phyloP scores from a whole-genome alignment of 1,140 invertebrate genomes.

The Calephelis virginiensis region DNA sequence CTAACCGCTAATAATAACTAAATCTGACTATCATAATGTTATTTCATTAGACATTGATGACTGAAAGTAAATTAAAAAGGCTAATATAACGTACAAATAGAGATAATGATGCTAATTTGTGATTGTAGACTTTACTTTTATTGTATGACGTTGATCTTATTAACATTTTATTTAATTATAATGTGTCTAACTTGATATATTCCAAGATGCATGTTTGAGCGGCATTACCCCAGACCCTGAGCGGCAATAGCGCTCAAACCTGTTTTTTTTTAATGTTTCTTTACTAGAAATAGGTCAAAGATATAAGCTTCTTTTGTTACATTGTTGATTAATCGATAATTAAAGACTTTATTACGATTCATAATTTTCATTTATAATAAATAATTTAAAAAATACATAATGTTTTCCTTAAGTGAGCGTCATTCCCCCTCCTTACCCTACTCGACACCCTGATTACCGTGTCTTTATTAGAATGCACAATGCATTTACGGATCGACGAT shows the following conservation, averaged over 20 bases:
- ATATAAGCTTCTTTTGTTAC: slow-evolving; percentile 27
- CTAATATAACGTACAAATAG: slow-evolving; percentile 25
- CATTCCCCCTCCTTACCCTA: slow-evolving; percentile 27
- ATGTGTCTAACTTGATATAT: slow-evolving; percentile 34
- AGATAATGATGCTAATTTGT: slow-evolving; percentile 26
- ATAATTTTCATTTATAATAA: slow-evolving; percentile 30
- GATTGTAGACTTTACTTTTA: slow-evolving; percentile 29
- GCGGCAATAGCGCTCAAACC: slow-evolving; percentile 19
- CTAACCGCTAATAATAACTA: slow-evolving; percentile 21
- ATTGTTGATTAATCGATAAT: slow-evolving; percentile 26
- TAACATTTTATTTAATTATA: slow-evolving; percentile 31
- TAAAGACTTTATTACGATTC: slow-evolving; percentile 26
- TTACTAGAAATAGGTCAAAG: slow-evolving; percentile 25
- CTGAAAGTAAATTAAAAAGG: slow-evolving; percentile 19
- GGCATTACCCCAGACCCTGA: slow-evolving; percentile 33
- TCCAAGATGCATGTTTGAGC: slow-evolving; percentile 36
- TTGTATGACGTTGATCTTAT: slow-evolving; percentile 33
- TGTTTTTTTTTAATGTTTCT: slow-evolving; percentile 26
- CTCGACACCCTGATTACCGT: background rate
- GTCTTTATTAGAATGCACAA: background rate
- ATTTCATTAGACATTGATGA: slow-evolving; percentile 28
- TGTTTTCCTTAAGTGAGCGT: slow-evolving; percentile 33
- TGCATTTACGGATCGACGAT: background rate
- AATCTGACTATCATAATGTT: slow-evolving; percentile 21
- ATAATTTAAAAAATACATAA: slow-evolving; percentile 26